These are phyloP conservation scores for Clinocottus analis DNA, from an alignment of 2,113 vertebrate genomes.

Conservation along the genomic window DNA sequence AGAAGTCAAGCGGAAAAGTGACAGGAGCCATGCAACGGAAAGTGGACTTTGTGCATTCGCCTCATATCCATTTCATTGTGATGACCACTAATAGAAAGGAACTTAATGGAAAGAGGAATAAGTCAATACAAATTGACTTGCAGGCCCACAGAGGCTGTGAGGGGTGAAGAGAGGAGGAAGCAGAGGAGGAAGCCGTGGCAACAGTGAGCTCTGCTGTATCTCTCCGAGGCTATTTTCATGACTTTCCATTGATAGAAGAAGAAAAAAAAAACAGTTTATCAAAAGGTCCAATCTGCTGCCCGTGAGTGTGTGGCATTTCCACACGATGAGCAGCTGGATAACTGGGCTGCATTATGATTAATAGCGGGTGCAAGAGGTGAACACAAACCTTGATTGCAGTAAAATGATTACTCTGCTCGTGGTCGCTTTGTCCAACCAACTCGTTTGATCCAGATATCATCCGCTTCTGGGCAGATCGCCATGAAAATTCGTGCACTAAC, in stretches of 20 bases:
- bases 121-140: constrained; percentile 72
- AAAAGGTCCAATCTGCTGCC: constrained; percentile 3
- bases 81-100: constrained; percentile 69
- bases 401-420: not conserved
- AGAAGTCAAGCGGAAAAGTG: not conserved
- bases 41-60: constrained; percentile 15
- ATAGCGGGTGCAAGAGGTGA: constrained; percentile 4
- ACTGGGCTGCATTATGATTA: not conserved
- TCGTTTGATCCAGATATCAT: not conserved
- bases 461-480: not conserved
- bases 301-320: not conserved
- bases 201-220: not conserved
- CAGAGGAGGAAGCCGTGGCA: not conserved
- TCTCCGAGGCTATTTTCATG: constrained; percentile 22
- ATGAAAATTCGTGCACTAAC: not conserved
- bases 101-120: constrained; percentile 58
- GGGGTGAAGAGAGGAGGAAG: not conserved
- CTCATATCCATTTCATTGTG: constrained; percentile 69
- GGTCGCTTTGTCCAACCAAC: not conserved
- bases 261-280: not conserved
- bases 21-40: not conserved
- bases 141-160: constrained; percentile 10
- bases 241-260: constrained; percentile 3
- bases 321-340: not conserved
- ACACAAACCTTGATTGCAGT: not conserved